These are phyloP conservation scores for Numida meleagris DNA, from an alignment of 2,113 vertebrate genomes.

Conservation along the genomic window DNA sequence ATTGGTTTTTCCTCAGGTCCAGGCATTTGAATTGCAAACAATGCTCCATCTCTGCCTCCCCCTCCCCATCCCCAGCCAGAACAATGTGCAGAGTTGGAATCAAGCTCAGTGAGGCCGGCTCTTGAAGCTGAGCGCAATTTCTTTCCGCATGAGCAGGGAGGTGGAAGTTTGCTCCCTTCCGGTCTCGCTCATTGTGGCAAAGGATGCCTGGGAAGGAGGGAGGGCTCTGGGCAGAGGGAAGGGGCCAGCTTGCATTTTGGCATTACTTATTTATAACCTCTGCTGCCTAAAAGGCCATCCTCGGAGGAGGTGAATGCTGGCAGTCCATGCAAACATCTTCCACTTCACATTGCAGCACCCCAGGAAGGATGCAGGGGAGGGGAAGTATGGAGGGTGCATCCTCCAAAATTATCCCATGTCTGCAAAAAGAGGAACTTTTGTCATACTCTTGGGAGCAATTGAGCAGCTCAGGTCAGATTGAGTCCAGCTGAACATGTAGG, in stretches of 20 bases:
- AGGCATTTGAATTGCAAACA: conserved; percentile 76
- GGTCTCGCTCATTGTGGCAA: conserved; percentile 26
- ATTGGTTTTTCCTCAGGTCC: conserved; percentile 69
- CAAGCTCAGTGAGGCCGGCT: background rate
- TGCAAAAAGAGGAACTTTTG: background rate
- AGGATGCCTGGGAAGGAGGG: conserved; percentile 36
- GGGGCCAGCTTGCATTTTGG: background rate
- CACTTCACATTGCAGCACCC: background rate
- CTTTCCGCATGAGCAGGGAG: conserved; percentile 44
- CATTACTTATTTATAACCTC: conserved; percentile 42
- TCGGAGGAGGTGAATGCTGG: background rate
- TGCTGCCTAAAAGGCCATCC: background rate
- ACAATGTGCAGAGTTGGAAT: conserved; percentile 62
- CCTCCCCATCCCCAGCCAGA: background rate
- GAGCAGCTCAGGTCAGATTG: background rate
- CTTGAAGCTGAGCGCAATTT: background rate
- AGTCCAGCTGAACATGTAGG: background rate
- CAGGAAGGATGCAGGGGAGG: background rate
- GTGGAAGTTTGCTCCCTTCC: conserved; percentile 50
- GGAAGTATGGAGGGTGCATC: accelerated
- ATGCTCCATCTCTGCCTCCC: conserved; percentile 6
- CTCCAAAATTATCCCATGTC: background rate
- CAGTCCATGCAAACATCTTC: background rate
- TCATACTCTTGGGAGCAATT: accelerated
- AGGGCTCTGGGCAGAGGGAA: background rate